A percentile compares a stretch with the other conserved stretches of the same genome.
Evolutionary conservation across 1,140 invertebrate genomes (phyloP).

Genomic region (Drosophila biarmipes): DNA sequence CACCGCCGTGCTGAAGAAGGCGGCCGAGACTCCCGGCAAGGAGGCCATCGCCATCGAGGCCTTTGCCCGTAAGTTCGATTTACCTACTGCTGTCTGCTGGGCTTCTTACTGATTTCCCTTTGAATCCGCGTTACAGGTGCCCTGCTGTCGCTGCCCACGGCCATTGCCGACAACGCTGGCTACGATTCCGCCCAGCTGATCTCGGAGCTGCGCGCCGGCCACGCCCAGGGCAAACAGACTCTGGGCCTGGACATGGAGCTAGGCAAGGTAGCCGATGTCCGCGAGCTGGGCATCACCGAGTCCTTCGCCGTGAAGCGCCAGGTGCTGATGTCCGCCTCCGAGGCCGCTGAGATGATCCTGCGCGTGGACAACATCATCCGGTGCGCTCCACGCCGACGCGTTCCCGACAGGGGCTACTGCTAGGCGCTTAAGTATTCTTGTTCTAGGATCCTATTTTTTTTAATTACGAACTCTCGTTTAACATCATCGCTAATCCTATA

Average conservation of each 20-base stretch:
- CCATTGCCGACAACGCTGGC: constrained; percentile 99
- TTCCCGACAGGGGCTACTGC: constrained; percentile 94
- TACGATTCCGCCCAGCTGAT: constrained; percentile 98
- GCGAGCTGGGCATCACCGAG: constrained; percentile 96
- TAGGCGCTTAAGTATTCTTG: constrained; percentile 86
- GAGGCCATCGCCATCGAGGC: constrained; percentile 99
- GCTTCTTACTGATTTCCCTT: neutral
- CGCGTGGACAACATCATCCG: constrained; percentile 99
- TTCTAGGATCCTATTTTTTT: constrained; percentile 71
- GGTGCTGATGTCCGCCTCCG: constrained; percentile 96
- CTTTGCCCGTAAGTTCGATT: constrained; percentile 88
- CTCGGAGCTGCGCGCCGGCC: constrained; percentile 94
- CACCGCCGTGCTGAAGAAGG: constrained; percentile 93
- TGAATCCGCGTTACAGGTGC: constrained; percentile 86
- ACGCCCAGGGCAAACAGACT: constrained; percentile 90
- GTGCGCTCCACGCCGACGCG: constrained; percentile 95
- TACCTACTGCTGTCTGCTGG: neutral
- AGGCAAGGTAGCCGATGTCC: constrained; percentile 94
- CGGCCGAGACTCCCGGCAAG: constrained; percentile 97
- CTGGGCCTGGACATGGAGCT: constrained; percentile 97
- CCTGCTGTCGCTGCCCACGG: constrained; percentile 94
- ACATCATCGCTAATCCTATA: constrained; percentile 70
- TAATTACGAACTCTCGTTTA: constrained; percentile 65
- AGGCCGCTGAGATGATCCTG: constrained; percentile 99
- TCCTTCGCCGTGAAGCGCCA: constrained; percentile 98